These are phyloP conservation scores for Heliconius ethilla DNA, from an alignment of 2,888 invertebrate genomes.

Conservation along the genomic window DNA sequence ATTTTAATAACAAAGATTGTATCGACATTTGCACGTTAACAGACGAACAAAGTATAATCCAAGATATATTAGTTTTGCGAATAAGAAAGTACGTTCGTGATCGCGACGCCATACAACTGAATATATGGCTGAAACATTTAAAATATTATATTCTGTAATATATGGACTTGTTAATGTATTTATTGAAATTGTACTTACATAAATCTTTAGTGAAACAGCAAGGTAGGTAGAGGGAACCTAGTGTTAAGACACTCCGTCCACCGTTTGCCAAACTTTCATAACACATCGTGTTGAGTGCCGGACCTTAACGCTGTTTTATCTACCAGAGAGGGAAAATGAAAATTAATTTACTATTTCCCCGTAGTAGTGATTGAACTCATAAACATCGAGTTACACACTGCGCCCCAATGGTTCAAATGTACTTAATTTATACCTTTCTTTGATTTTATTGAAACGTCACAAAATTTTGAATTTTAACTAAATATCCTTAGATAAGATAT, in stretches of 20 bases:
- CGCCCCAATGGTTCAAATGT: not conserved
- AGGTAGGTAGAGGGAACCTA: not conserved
- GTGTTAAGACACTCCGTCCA: not conserved
- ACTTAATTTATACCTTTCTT: not conserved
- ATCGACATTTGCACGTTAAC: constrained; percentile 41
- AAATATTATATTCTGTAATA: constrained; percentile 14
- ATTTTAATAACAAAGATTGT: constrained; percentile 37
- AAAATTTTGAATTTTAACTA: not conserved
- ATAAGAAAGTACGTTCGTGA: constrained; percentile 64
- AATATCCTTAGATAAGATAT: not conserved
- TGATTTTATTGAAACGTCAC: not conserved
- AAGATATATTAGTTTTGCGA: constrained; percentile 47
- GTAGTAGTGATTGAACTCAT: not conserved
- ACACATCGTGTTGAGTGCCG: not conserved
- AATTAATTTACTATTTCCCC: not conserved
- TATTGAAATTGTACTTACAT: not conserved
- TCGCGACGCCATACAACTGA: constrained; percentile 57
- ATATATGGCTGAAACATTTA: constrained; percentile 57
- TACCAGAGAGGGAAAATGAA: not conserved
- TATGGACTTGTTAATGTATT: constrained; percentile 3
- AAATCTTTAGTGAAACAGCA: not conserved
- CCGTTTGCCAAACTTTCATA: not conserved
- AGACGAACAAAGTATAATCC: constrained; percentile 40
- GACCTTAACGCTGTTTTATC: not conserved
- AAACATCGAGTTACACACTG: not conserved